Base-by-base conservation (phyloP, 1,140 invertebrate species). In the Gryon sp. region DNA sequence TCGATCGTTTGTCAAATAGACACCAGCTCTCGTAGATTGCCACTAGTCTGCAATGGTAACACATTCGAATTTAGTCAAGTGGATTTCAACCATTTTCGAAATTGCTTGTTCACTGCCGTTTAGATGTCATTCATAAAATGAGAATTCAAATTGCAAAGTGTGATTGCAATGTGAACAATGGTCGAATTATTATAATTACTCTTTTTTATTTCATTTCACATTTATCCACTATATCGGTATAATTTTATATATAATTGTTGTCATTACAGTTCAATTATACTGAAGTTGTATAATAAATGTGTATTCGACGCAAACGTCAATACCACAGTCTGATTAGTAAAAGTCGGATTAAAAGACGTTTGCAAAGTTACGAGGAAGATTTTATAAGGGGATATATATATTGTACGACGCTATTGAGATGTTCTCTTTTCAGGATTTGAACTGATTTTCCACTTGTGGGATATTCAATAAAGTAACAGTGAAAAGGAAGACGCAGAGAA, bases 391-490 rank as follows among this genome's bases (percentile, higher is more conserved):
- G 74, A 43, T 59, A 63, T 59, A 63, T 66, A 66, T 32, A 63
- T 45, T 48, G 60, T 34, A 34, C 5, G 9, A 26, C 18, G 11
- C 6, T 14, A 68, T 68, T 70, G 78, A 62, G 80, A 75, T 79
- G 70, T 63, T 82, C 76, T 78, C 82, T 82, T 85, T 87, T 87
- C 82, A 81, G 50, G 76, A 72, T 80, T 82, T 84, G 69, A 83
- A 87, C 86, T 85, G 86, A 88, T 88, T 86, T 87, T 87, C 86
- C 85, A 87, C 85, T 87, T 81, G 84, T 85, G 86, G 83, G 82
- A 84, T 87, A 88, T 87, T 88, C 86, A 87, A 87, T 88, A 87
- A 87, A 78, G 80, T 81, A 85, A 82, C 78, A 81, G 28, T 83
- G 81, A 87, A 87, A 86, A 83, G 83, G 83, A 82, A 81, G 80